These are phyloP conservation scores for Quiscalus mexicanus DNA, from an alignment of 2,113 vertebrate genomes.

Conservation along the genomic window DNA sequence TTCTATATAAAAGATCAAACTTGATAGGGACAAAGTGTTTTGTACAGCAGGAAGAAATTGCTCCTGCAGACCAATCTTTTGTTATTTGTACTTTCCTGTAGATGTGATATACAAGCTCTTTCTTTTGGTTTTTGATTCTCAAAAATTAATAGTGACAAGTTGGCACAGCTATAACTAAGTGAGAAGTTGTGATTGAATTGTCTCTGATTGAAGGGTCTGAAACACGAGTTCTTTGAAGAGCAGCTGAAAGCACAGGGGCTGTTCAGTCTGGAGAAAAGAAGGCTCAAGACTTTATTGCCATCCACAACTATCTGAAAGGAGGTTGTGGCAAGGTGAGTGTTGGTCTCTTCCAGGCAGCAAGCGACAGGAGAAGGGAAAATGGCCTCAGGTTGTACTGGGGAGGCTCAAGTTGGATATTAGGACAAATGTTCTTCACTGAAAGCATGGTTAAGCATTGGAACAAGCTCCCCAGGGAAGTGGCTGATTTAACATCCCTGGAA, in stretches of 20 bases:
- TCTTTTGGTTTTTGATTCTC: not conserved
- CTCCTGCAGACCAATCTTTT: not conserved
- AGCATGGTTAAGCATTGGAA: fast-evolving
- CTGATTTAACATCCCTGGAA: not conserved
- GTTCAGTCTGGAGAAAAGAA: not conserved
- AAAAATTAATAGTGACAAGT: not conserved
- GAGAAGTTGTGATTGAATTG: not conserved
- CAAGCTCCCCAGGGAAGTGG: not conserved
- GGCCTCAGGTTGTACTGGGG: not conserved
- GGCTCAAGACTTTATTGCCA: not conserved
- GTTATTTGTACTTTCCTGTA: not conserved
- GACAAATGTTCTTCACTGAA: not conserved
- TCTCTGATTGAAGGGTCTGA: not conserved
- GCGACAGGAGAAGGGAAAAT: not conserved
- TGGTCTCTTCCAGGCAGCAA: not conserved
- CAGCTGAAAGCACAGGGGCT: not conserved
- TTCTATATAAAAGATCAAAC: not conserved
- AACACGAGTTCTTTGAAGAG: not conserved
- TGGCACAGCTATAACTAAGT: not conserved
- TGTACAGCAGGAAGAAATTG: not conserved
- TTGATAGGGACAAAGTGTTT: not conserved
- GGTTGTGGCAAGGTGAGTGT: not conserved
- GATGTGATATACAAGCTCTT: not conserved
- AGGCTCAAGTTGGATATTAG: not conserved
- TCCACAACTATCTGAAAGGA: not conserved